Percentiles rank a stretch among this genome's conserved stretches.
Evolutionary conservation across 2,113 vertebrate species (phyloP).

Genomic region (Bagarius yarrelli): DNA sequence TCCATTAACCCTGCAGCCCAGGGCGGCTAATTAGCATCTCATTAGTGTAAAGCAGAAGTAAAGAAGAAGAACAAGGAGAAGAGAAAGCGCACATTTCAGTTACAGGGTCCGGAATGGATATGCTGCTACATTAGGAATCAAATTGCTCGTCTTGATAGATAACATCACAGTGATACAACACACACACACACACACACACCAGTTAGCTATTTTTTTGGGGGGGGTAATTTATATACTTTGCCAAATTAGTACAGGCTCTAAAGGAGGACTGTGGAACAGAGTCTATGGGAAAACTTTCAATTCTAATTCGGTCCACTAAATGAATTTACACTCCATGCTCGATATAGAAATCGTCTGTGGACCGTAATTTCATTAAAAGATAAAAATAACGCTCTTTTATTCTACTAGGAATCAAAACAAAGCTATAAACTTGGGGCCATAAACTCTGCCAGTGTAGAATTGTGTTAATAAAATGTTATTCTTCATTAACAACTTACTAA

Average conservation of each 20-base stretch:
- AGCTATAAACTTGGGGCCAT: neutral
- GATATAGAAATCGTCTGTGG: neutral
- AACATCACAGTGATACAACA: conserved; percentile 8
- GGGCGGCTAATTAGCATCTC: conserved; percentile 86
- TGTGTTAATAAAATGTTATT: neutral
- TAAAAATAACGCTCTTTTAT: neutral
- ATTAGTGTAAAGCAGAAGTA: conserved; percentile 84
- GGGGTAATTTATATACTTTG: neutral
- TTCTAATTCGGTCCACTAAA: neutral
- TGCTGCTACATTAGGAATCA: conserved; percentile 63
- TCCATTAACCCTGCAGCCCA: conserved; percentile 85
- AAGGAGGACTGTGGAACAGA: neutral
- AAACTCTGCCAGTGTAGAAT: neutral
- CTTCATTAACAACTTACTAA: neutral
- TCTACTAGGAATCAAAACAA: neutral
- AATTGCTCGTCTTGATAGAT: neutral
- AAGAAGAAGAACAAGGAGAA: conserved; percentile 65
- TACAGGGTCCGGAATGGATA: conserved; percentile 76
- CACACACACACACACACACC: neutral
- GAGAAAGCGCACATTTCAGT: conserved; percentile 71
- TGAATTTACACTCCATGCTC: neutral
- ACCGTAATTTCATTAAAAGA: neutral
- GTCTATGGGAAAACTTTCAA: neutral
- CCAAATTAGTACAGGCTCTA: neutral
- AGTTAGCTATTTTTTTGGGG: too few relatives aligned